Evolutionary conservation across 2,113 vertebrate species (phyloP), one percentile per base, ranked within the genome.

Genomic region (Sebastes schlegelii): DNA sequence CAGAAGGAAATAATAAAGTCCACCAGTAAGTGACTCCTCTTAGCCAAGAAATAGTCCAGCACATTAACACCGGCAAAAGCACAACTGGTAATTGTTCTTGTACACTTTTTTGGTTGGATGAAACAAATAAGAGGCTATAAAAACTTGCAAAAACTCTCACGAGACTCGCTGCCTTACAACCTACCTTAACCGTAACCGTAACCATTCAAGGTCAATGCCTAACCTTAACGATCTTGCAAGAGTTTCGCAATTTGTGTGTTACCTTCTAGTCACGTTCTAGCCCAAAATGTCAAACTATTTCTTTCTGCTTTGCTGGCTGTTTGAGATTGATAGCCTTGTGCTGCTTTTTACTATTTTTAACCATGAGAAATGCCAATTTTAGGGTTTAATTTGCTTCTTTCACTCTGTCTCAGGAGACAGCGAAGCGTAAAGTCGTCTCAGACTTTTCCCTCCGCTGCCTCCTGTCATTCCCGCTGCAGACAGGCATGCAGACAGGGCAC

Each of bases 401-500:
- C 23, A 43, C 1, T 60, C 16, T 14, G 5, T 72, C 45, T 60
- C 40, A 13, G 55, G 11, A 51, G 55, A 77, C 19, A 43, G 49
- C 4, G n/a, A 51, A 49, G 48, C 6, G 0, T 62, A 60, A 57
- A 52, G 46, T 72, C 26, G 2, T 43, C 70, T 68, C 43, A 63
- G 58, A 16, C 72, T 10, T 74, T 52, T 42, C 64, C 46, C 68
- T 79, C 52, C 54, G 1, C 67, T 61, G 49, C 70, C 80, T 73
- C 4, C 52, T 57, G 11, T 77, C 82, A 48, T 60, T 51, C 40
- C 76, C 16, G 42, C 51, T 58, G n/a, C 17, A 85, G 87, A 89
- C 89, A 88, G 86, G 52, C 78, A 67, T 69, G 78, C 79, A 87
- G 86, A 91, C 89, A 75, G 66, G 75, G 83, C 66, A 70, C 70